Evolutionary conservation across 2,113 vertebrate species (phyloP), one percentile per base, ranked within the genome.

Genomic region (Phrynocephalus versicolor): DNA sequence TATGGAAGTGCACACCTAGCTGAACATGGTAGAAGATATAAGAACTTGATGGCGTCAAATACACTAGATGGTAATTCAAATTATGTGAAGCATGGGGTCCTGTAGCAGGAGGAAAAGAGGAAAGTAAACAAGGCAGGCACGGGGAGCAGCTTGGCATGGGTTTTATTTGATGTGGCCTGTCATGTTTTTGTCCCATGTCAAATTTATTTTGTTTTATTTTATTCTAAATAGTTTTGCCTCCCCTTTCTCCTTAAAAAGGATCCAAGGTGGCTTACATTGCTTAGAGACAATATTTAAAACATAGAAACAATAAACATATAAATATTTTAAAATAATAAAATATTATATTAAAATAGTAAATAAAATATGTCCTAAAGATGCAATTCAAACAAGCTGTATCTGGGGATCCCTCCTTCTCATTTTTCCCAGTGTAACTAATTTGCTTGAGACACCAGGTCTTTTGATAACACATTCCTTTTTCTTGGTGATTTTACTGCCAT

Each of bases 31-130:
- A 19, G 35, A 25, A 39, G 33, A 72, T 79, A 13, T 35, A 15
- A 35, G 41, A 27, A 13, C n/a, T 37, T 65, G 25, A 30, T 80
- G 9, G 16, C 18, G 27, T 67, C 12, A n/a, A 65, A 16, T 80
- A 67, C 15, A n/a, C 67, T 67, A 30, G 37, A 41, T 65, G 25
- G 14, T 25, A 67, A 23, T 35, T 39, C 23, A 64, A 35, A 67
- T 69, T 87, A 57, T 73, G 60, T 23, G 77, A 16, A 87, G 9
- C 14, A 83, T 80, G 35, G 82, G 65, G 85, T 70, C 35, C 41
- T 7, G 41, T 65, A 39, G 12, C 14, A 30, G 12, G 45, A 80
- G 27, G 15, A 80, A 15, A 5, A 64, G 14, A 39, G 15, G 35
- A 37, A 67, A 45, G 16, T 8, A 80, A 30, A 58, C 9, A 79